phyloP scores from a whole-genome alignment of 1,140 invertebrate species.

The Drosophila ogumai region DNA sequence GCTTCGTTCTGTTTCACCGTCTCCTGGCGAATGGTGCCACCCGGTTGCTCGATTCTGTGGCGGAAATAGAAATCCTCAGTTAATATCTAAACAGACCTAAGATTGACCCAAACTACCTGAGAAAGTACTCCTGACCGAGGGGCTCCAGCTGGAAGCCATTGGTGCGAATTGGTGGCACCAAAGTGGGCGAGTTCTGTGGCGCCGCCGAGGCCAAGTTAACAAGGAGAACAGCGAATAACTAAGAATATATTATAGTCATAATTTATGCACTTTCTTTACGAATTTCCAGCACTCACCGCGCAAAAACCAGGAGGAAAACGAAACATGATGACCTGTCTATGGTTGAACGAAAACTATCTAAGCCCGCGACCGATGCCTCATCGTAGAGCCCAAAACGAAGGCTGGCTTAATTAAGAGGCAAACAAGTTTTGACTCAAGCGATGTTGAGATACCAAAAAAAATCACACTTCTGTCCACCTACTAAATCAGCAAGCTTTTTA shows the following conservation, averaged over 20 bases:
- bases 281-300: conserved; percentile 18
- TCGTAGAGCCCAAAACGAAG: conserved; percentile 15
- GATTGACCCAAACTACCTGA: conserved; percentile 38
- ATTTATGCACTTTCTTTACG: background rate
- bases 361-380: conserved; percentile 17
- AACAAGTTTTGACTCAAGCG: conserved; percentile 51
- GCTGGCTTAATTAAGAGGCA: conserved; percentile 36
- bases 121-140: conserved; percentile 30
- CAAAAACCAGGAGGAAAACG: background rate
- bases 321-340: conserved; percentile 44
- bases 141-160: conserved; percentile 55
- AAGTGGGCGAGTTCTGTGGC: conserved; percentile 18
- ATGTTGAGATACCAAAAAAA: conserved; percentile 27
- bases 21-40: conserved; percentile 32
- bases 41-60: conserved; percentile 25
- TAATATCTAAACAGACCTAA: background rate
- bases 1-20: conserved; percentile 38
- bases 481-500: conserved; percentile 14
- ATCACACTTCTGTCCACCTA: conserved; percentile 33
- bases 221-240: conserved; percentile 31
- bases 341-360: conserved; percentile 34
- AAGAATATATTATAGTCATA: conserved; percentile 1
- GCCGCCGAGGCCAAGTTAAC: conserved; percentile 4
- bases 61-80: background rate
- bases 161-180: conserved; percentile 45